Conservation (phyloP, 2,888 invertebrate genomes). For the Oxyteleia sp. region DNA sequence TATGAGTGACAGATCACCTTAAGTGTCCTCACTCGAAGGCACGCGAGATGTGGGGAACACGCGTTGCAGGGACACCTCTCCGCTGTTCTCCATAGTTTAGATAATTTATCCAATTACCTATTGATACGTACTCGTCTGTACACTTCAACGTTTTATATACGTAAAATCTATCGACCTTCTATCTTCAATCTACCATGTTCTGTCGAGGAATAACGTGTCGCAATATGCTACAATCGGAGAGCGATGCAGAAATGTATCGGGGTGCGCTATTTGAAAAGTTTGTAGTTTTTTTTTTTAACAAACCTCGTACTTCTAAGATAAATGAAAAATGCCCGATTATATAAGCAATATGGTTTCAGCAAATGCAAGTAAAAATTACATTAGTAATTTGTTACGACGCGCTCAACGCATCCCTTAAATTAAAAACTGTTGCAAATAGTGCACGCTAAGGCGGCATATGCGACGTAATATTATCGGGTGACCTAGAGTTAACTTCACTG, state of each 20-base stretch:
- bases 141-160: too few relatives aligned
- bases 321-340: conserved; percentile 53
- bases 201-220: background rate
- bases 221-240: background rate
- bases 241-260: background rate
- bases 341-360: conserved; percentile 55
- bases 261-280: conserved; percentile 14
- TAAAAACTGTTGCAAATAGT: conserved; percentile 69
- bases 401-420: conserved; percentile 75
- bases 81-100: too few relatives aligned
- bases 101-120: too few relatives aligned
- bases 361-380: conserved; percentile 63
- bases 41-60: too few relatives aligned
- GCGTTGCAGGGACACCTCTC: too few relatives aligned
- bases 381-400: conserved; percentile 47
- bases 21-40: too few relatives aligned
- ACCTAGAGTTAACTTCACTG: conserved; percentile 74
- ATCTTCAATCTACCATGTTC: too few relatives aligned
- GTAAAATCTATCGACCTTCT: too few relatives aligned
- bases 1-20: too few relatives aligned
- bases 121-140: too few relatives aligned
- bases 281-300: background rate
- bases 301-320: conserved; percentile 21
- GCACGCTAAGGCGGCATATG: conserved; percentile 86
- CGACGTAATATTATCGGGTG: conserved; percentile 84